A percentile compares a stretch with the other conserved stretches of the same genome.
These are phyloP conservation scores for Bombyx mandarina DNA, from an alignment of 1,140 invertebrate genomes.

Conservation along the genomic window DNA sequence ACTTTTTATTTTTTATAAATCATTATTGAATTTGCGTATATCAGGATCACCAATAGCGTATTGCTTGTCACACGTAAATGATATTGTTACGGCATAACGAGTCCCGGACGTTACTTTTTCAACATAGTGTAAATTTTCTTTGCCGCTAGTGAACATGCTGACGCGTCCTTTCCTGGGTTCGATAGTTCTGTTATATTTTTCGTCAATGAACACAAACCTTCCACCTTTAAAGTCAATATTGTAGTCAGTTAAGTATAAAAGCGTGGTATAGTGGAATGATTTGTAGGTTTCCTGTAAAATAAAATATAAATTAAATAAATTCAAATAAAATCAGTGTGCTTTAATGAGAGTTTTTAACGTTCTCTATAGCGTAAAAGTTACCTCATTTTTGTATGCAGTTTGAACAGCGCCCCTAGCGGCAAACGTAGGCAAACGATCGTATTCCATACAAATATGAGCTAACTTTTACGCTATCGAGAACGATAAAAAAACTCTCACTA, in stretches of 20 bases:
- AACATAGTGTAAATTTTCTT: constrained; percentile 88
- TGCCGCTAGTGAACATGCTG: constrained; percentile 88
- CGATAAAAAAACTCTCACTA: too few relatives aligned
- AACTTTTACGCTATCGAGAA: too few relatives aligned
- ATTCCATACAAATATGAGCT: too few relatives aligned
- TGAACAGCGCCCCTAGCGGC: too few relatives aligned
- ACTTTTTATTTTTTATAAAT: neutral
- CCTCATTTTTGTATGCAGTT: too few relatives aligned
- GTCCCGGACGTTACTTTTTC: constrained; percentile 82
- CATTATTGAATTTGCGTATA: constrained; percentile 38
- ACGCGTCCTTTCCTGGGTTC: constrained; percentile 85
- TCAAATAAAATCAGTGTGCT: too few relatives aligned
- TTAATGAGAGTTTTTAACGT: too few relatives aligned
- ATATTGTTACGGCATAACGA: constrained; percentile 85
- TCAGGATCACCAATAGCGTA: constrained; percentile 75
- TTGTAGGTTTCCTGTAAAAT: constrained; percentile 82
- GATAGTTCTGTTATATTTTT: constrained; percentile 78
- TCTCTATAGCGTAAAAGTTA: too few relatives aligned
- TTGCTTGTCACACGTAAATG: constrained; percentile 85
- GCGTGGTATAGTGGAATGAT: constrained; percentile 88
- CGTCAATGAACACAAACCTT: constrained; percentile 86
- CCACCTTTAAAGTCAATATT: constrained; percentile 85
- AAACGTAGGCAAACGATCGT: too few relatives aligned
- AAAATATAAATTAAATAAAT: too few relatives aligned
- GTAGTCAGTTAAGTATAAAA: constrained; percentile 86